phyloP scores from a whole-genome alignment of 2,888 invertebrate species.

The Oscheius sp. region DNA sequence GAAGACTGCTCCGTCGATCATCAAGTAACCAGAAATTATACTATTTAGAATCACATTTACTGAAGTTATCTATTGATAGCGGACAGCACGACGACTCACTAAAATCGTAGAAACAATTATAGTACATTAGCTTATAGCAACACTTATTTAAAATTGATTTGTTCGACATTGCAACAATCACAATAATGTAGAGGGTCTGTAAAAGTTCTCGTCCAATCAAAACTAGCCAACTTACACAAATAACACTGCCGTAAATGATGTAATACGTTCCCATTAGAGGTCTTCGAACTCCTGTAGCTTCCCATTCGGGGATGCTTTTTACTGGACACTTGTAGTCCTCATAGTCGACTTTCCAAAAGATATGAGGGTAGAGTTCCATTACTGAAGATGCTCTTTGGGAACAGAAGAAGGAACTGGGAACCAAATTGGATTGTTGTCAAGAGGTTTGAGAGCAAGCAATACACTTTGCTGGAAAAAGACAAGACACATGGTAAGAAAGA shows the following conservation, averaged over 20 bases:
- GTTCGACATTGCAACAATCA: constrained; percentile 18
- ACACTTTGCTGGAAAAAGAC: too few relatives aligned
- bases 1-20: constrained; percentile 23
- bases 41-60: constrained; percentile 18
- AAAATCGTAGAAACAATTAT: constrained; percentile 20
- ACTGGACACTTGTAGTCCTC: not conserved
- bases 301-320: not conserved
- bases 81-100: not conserved
- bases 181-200: constrained; percentile 19
- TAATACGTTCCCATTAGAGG: constrained; percentile 8
- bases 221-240: constrained; percentile 18
- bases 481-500: too few relatives aligned
- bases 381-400: not conserved
- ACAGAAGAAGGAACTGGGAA: too few relatives aligned
- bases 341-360: constrained; percentile 4
- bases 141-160: not conserved
- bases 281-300: not conserved
- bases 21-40: constrained; percentile 12
- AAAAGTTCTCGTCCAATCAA: not conserved
- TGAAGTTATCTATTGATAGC: not conserved
- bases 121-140: constrained; percentile 23
- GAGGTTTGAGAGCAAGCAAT: too few relatives aligned
- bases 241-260: constrained; percentile 17
- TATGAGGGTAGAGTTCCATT: not conserved
- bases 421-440: too few relatives aligned